Conservation (phyloP, 1,140 invertebrate genomes). For the Musca domestica region DNA sequence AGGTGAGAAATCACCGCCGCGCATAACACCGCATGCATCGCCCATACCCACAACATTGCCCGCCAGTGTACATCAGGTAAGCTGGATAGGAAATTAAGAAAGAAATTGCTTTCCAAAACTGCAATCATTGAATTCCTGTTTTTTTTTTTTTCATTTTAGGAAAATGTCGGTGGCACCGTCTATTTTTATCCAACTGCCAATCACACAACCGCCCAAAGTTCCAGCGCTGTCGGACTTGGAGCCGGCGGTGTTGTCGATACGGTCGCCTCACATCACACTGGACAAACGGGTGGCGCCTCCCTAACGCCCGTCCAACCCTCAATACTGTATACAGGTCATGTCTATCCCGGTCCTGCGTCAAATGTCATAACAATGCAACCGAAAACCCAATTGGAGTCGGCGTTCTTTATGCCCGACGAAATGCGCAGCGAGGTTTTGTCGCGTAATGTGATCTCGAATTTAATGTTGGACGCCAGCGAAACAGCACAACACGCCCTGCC, state of each 20-base stretch:
- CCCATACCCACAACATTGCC: slow-evolving; percentile 51
- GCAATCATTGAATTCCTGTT: not conserved
- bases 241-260: slow-evolving; percentile 39
- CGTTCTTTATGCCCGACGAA: slow-evolving; percentile 76
- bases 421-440: slow-evolving; percentile 73
- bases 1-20: slow-evolving; percentile 48
- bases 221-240: slow-evolving; percentile 28
- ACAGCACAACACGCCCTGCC: slow-evolving; percentile 68
- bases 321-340: slow-evolving; percentile 44
- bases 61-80: slow-evolving; percentile 58
- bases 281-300: slow-evolving; percentile 32
- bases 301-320: slow-evolving; percentile 35
- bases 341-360: slow-evolving; percentile 54
- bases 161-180: slow-evolving; percentile 90
- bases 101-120: too few species aligned
- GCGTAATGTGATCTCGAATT: slow-evolving; percentile 64
- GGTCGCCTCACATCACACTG: slow-evolving; percentile 36
- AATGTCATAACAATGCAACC: slow-evolving; percentile 53
- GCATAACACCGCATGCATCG: slow-evolving; percentile 49
- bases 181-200: slow-evolving; percentile 79
- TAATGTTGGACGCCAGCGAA: slow-evolving; percentile 67
- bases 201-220: slow-evolving; percentile 38
- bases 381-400: slow-evolving; percentile 58
- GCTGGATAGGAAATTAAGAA: not conserved
- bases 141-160: slow-evolving; percentile 58